Evolutionary conservation across 2,797 vertebrate genomes (phyloP), one percentile per base, ranked within the genome.

Genomic region (Eulemur albifrons): DNA sequence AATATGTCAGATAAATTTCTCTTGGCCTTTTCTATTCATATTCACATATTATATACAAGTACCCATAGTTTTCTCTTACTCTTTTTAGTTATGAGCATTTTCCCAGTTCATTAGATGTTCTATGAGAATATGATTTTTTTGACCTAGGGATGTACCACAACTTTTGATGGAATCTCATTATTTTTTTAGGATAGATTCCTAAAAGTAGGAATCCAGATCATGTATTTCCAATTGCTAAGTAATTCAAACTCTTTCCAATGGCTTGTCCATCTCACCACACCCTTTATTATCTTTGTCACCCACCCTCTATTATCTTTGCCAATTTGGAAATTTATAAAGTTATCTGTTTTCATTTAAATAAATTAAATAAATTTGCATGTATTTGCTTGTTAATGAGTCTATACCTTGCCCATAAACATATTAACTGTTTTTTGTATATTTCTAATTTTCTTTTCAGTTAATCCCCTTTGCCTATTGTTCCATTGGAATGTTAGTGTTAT

Each of bases 401-500:
- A 5, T 48, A 83, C 11, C 45, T 96, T 96, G n/a, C 50, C 92
- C 14, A 72, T 61, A 93, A 75, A 80, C 65, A 20, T 75, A 84
- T 84, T 63, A 65, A 73, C 72, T 73, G 4, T 73, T 77, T 81
- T 82, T 82, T 89, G 1, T 63, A 52, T 65, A 70, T 95, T 96
- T 92, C 43, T 69, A 43, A 69, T 52, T 94, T 92, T 67, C 23
- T 80, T 70, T 85, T 75, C 35, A 77, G 21, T 76, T 86, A 96
- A 81, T 96, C 30, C 13, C 27, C n/a, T 96, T 94, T 92, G 75
- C 45, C 27, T 89, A 7, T 70, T 88, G 13, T 92, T 73, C 63
- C 82, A 40, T 50, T 89, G 43, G 80, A 92, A 89, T 72, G 30
- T 95, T 96, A 48, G 52, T 84, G 15, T 92, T 92, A 54, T 93